These are phyloP conservation scores for Drosophila atroscutellata DNA, from an alignment of 2,888 invertebrate genomes.

Conservation along the genomic window DNA sequence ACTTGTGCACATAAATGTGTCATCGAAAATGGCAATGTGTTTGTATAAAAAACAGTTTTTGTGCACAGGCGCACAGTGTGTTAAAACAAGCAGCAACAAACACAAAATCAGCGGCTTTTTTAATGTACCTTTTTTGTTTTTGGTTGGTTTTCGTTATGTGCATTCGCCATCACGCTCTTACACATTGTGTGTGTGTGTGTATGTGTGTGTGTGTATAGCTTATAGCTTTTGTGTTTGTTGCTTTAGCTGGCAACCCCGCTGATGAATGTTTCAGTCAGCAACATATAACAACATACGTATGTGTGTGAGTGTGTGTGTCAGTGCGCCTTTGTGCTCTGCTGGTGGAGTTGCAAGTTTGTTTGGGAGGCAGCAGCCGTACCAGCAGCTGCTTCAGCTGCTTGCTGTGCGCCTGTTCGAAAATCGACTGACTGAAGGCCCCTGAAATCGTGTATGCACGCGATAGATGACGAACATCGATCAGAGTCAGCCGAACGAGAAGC, in stretches of 20 bases:
- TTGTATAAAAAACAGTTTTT: conserved; percentile 85
- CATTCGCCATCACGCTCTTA: conserved; percentile 1
- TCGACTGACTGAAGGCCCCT: conserved; percentile 83
- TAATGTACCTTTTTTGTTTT: conserved; percentile 1
- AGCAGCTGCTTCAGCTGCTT: conserved; percentile 29
- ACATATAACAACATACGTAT: conserved; percentile 1
- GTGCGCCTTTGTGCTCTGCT: conserved; percentile 1
- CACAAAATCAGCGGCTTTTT: background rate
- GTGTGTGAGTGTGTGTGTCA: background rate
- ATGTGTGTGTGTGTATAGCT: background rate
- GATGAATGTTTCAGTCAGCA: conserved; percentile 21
- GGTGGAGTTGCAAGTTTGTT: conserved; percentile 57
- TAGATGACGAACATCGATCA: conserved; percentile 23
- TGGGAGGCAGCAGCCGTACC: conserved; percentile 2
- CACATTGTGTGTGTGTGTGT: background rate
- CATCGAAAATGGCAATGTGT: conserved; percentile 83
- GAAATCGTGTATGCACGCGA: conserved; percentile 70
- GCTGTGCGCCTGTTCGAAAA: conserved; percentile 78
- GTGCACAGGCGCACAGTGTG: conserved; percentile 78
- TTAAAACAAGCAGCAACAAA: conserved; percentile 22
- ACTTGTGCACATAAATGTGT: conserved; percentile 32
- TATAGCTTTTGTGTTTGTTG: conserved; percentile 29
- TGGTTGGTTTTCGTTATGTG: background rate
- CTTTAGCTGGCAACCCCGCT: conserved; percentile 41
- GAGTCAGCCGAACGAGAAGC: conserved; percentile 10